Percentiles rank a stretch among this genome's conserved stretches.
Evolutionary conservation across 2,888 invertebrate genomes (phyloP).

Genomic region (Caradrina clavipalpis): DNA sequence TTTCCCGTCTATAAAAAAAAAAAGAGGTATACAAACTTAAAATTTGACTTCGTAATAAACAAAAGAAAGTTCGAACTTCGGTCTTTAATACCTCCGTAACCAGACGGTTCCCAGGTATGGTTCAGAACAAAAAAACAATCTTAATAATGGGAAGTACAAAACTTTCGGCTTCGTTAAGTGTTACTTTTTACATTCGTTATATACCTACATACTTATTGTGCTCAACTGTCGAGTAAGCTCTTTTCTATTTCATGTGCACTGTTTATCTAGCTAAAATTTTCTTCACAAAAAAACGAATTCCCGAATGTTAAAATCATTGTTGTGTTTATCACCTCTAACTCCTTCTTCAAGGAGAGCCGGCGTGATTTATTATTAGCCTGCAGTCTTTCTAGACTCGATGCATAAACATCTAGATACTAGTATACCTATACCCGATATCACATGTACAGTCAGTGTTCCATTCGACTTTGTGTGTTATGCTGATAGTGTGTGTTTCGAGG

Average conservation of each 20-base stretch:
- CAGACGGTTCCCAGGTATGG: too few relatives aligned
- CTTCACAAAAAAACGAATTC: neutral
- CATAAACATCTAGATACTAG: neutral
- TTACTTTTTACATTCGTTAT: too few relatives aligned
- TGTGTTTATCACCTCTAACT: neutral
- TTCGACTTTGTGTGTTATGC: neutral
- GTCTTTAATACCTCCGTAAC: too few relatives aligned
- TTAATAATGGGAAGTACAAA: too few relatives aligned
- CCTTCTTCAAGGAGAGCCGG: neutral
- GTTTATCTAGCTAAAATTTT: neutral
- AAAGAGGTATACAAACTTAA: too few relatives aligned
- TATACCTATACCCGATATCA: neutral
- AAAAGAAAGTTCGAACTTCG: too few relatives aligned
- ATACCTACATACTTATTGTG: neutral
- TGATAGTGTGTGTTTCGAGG: neutral
- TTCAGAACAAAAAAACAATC: too few relatives aligned
- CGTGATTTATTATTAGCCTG: neutral
- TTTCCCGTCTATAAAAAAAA: too few relatives aligned
- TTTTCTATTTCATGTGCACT: neutral
- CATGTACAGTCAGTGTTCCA: too few relatives aligned
- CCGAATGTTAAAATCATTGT: too few relatives aligned
- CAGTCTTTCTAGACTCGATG: neutral
- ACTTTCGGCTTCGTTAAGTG: too few relatives aligned
- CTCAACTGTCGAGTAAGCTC: neutral
- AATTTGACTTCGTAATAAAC: too few relatives aligned